Evolutionary conservation across 2,113 vertebrate genomes (phyloP), one percentile per base, ranked within the genome.

Genomic region (Hippocampus abdominalis): DNA sequence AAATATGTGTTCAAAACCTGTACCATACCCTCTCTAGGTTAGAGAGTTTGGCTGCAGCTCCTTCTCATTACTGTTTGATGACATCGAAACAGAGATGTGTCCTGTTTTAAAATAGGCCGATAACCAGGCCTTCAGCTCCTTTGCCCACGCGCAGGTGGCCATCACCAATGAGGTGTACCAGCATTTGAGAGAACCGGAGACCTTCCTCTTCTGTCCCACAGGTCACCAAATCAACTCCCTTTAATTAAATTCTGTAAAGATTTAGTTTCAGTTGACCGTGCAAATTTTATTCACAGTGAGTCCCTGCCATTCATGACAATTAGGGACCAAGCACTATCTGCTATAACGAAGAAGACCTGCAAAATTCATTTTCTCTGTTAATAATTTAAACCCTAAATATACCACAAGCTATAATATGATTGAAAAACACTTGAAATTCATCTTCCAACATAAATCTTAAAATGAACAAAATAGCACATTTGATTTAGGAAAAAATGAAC

Each of bases 41-140:
- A 93, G 90, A 74, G 92, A 91, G 62, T 96, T 99, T 78, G 97
- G 97, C 51, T 99, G 97, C 90, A 93, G 92, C 64, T 96, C 95
- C 67, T 99, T 99, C 92, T 97, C 97, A 7, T 84, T 99, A 67
- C 93, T 99, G 20, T 99, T 98, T 75, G 97, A 99, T 77, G 97
- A 99, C 89, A 99, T 99, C 0, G 96, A 98, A 88, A 89, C 93
- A 64, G 96, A 99, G 72, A 98, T 99, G 96, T 99, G 97, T 90
- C 89, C 94, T 10, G 95, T n/a, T n/a, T n/a, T n/a, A n/a, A n/a
- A n/a, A n/a, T n/a, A n/a, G n/a, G n/a, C 96, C 69, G 97, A 99
- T 87, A 96, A 96, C 85, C 91, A 95, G 86, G 93, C 94, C 39
- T 99, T 98, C 89, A 94, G 94, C 88, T 96, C 97, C 81, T 98